Percentiles rank a stretch among this genome's conserved stretches.
phyloP scores from a whole-genome alignment of 1,140 invertebrate genomes.

The Coptotermes formosanus region DNA sequence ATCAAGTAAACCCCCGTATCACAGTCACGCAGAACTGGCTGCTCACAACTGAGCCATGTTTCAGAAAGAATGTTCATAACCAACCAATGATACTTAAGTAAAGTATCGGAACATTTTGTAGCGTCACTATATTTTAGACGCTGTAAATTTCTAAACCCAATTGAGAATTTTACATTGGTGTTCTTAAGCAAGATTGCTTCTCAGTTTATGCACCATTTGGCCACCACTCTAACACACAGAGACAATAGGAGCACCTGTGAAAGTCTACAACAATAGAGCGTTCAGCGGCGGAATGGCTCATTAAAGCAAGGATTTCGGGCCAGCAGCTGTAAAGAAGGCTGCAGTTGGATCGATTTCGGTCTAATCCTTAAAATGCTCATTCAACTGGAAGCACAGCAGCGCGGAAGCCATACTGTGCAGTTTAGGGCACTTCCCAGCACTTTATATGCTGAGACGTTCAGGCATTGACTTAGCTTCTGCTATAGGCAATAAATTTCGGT shows the following conservation, averaged over 20 bases:
- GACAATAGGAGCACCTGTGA: not conserved
- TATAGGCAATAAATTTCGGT: not conserved
- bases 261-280: not conserved
- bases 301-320: not conserved
- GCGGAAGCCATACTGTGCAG: not conserved
- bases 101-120: not conserved
- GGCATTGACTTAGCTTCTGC: not conserved
- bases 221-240: not conserved
- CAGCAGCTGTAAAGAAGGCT: not conserved
- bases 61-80: no score
- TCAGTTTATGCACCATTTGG: not conserved
- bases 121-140: not conserved
- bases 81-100: not conserved
- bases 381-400: not conserved
- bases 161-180: not conserved
- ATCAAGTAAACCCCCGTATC: no score
- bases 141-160: not conserved
- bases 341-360: not conserved
- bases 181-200: not conserved
- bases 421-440: not conserved
- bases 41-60: no score
- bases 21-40: no score
- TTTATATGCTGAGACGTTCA: not conserved
- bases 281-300: not conserved
- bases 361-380: not conserved